A percentile compares a stretch with the other conserved stretches of the same genome.
Evolutionary conservation across 2,113 vertebrate genomes (phyloP).

Genomic region (human (Homo sapiens)): GRCh38 chrX:123481001-123481500

Average conservation of each 20-base stretch:
- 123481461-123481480: constrained; percentile 18
- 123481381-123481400: not conserved
- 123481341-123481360: constrained; percentile 33
- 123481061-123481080: constrained; percentile 1
- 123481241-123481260: constrained; percentile 22
- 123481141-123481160: not conserved
- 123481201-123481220: constrained; percentile 14
- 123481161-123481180: not conserved
- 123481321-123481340: not conserved
- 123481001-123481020: constrained; percentile 84
- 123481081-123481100: constrained; percentile 32
- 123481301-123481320: constrained; percentile 18
- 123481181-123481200: constrained; percentile 1
- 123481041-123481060: constrained; percentile 62
- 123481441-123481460: constrained; percentile 1
- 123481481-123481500: constrained; percentile 17
- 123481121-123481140: constrained; percentile 15
- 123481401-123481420: constrained; percentile 13
- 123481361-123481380: not conserved
- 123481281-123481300: not conserved
- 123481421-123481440: constrained; percentile 44
- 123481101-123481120: constrained; percentile 55
- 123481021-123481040: constrained; percentile 95
- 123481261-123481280: not conserved
- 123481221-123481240: constrained; percentile 32